Evolutionary conservation across 2,113 vertebrate genomes (phyloP).

Genomic region (Ibidorhyncha struthersii): DNA sequence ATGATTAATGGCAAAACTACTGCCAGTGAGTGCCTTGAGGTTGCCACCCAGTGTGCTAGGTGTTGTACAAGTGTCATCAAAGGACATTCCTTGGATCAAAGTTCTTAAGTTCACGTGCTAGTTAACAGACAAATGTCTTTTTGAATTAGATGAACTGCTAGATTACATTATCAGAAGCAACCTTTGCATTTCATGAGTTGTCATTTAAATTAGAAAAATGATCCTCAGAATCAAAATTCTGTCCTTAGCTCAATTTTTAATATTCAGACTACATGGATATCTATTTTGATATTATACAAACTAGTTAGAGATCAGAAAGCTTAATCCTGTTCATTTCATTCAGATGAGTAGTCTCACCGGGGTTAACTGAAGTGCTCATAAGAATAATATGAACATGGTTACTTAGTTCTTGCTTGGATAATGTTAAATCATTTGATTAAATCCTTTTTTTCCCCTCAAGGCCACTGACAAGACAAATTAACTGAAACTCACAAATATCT

Average conservation of each 20-base stretch:
- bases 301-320: background rate
- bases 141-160: background rate
- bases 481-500: background rate
- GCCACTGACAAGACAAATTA: background rate
- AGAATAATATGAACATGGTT: background rate
- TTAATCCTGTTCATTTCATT: constrained; percentile 5
- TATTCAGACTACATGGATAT: background rate
- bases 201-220: background rate
- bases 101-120: background rate
- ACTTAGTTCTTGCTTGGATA: background rate
- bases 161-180: background rate
- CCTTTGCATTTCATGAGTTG: background rate
- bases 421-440: background rate
- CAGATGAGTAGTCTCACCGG: background rate
- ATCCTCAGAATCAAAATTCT: background rate
- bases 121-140: background rate
- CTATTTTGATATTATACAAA: background rate
- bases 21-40: background rate
- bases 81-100: background rate
- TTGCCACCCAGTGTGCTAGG: background rate
- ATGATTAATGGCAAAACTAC: background rate
- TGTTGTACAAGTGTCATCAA: background rate
- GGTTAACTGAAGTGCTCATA: background rate
- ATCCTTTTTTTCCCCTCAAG: background rate
- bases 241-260: background rate